phyloP scores from a whole-genome alignment of 2,113 vertebrate species.

The Calidris pugnax region DNA sequence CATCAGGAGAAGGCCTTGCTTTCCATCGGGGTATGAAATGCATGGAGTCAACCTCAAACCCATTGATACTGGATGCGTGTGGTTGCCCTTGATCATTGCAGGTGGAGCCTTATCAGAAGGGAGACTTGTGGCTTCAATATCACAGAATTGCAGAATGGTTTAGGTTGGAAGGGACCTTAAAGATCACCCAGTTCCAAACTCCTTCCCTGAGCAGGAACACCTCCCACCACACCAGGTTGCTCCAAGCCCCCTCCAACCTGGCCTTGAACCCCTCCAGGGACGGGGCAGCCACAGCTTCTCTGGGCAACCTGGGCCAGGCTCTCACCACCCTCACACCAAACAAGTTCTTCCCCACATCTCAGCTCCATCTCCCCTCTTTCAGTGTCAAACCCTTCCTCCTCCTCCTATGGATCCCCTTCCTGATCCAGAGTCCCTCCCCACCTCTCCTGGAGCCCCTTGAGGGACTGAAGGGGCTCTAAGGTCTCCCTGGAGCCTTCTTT shows the following conservation, averaged over 20 bases:
- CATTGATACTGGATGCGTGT: fast-evolving
- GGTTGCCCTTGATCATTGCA: no score
- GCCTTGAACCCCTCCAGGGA: not conserved
- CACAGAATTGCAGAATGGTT: not conserved
- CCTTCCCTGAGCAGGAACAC: not conserved
- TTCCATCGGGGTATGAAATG: not conserved
- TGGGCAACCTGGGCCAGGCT: not conserved
- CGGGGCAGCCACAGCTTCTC: not conserved
- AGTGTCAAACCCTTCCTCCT: no score
- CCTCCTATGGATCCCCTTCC: no score
- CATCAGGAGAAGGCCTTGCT: not conserved
- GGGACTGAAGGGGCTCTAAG: not conserved
- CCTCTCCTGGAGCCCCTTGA: not conserved
- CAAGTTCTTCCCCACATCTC: not conserved
- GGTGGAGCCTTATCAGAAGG: not conserved
- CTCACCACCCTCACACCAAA: not conserved
- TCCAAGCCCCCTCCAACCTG: not conserved
- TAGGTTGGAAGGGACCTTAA: not conserved
- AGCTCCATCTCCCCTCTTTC: not conserved
- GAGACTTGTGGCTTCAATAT: not conserved
- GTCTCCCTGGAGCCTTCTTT: not conserved
- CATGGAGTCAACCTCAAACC: fast-evolving
- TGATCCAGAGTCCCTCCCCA: not conserved
- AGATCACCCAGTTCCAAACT: not conserved
- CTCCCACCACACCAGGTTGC: not conserved